Conservation (phyloP, 2,888 invertebrate genomes). For the Lepidocyrtoides sp. region DNA sequence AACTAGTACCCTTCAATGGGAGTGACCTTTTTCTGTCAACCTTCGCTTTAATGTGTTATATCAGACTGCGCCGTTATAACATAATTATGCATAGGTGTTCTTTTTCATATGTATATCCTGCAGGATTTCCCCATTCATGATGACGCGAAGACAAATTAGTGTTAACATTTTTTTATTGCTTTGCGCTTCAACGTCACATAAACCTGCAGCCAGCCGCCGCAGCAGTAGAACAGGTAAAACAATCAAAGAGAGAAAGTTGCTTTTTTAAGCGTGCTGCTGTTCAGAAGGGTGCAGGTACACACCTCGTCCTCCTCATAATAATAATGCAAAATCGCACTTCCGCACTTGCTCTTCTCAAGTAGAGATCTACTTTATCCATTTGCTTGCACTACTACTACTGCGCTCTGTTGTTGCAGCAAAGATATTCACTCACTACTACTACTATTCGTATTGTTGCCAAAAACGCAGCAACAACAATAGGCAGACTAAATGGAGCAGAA, state of each 20-base stretch:
- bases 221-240: background rate
- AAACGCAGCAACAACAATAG: background rate
- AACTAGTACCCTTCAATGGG: background rate
- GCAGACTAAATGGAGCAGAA: conserved; percentile 31
- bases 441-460: background rate
- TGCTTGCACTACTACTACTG: background rate
- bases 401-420: background rate
- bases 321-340: conserved; percentile 47
- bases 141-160: background rate
- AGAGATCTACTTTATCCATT: conserved; percentile 37
- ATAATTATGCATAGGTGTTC: background rate
- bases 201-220: background rate
- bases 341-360: background rate
- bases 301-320: conserved; percentile 32
- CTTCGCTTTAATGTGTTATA: background rate
- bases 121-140: conserved; percentile 34
- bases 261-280: conserved; percentile 16
- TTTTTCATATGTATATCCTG: background rate
- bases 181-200: background rate
- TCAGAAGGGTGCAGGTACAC: conserved; percentile 18
- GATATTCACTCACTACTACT: background rate
- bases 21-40: conserved; percentile 37
- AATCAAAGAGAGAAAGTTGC: conserved; percentile 59
- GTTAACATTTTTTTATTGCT: conserved; percentile 25
- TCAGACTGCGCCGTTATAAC: background rate